Evolutionary conservation across 2,113 vertebrate species (phyloP), one percentile per base, ranked within the genome.

Genomic region (Lagopus muta): DNA sequence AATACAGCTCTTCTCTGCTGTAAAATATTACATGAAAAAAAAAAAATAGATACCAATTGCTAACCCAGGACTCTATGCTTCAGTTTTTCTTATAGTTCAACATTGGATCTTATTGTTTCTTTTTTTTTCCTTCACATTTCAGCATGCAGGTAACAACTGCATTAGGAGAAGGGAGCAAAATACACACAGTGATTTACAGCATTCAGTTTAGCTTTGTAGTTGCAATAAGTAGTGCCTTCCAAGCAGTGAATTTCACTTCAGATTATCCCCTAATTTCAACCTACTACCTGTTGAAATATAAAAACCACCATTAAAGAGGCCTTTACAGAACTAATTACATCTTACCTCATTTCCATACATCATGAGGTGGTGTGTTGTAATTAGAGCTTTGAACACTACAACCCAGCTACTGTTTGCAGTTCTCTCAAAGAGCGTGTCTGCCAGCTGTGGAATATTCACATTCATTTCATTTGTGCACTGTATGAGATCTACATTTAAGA

Each of bases 321-420:
- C 78, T 87, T 52, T 82, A 65, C 6, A 81, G 40, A 91, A 78
- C 0, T 2, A 67, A 93, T 50, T 2, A 50, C 24, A 17, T 48
- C 98, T 98, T 97, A 99, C 99, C 99, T 99, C 99, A 19, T 99
- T 99, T 95, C 99, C 99, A 82, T 99, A 98, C 98, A 99, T 99
- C 99, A 99, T 99, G 96, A 99, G 99, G 97, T 99, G 98, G 97
- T 99, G 99, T 52, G 98, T 98, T 96, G 99, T 99, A 96, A 99
- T 98, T 96, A 99, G 98, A 95, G 99, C 98, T 97, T 99, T 99
- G 97, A 99, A 99, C 82, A 99, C 99, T 96, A 99, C 99, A 82
- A 99, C 98, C 99, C 99, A 99, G 98, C 98, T 99, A 97, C 98
- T 98, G 97, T 98, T 99, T n/a, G 98, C 96, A 54, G 98, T 98